Percentiles rank a stretch among this genome's conserved stretches.
Conservation (phyloP, 2,888 invertebrate species). For the Watsonalla cultraria region DNA sequence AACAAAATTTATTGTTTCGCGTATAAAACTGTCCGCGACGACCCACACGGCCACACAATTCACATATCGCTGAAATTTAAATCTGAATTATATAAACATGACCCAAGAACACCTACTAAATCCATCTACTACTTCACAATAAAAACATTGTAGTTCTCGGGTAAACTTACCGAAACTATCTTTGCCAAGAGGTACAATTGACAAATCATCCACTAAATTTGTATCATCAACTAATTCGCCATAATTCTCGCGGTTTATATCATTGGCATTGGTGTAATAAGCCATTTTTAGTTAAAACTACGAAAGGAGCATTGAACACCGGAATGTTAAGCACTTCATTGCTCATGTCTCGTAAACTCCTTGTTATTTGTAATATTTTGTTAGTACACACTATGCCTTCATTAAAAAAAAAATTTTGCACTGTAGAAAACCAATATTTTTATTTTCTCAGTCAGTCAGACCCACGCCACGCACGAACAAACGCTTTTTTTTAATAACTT, state of each 20-base stretch:
- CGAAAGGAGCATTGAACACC: slow-evolving; percentile 34
- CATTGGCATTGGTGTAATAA: slow-evolving; percentile 49
- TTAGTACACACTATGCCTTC: no score
- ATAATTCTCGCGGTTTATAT: slow-evolving; percentile 36
- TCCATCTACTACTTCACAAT: neutral
- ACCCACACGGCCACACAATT: slow-evolving; percentile 66
- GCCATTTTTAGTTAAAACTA: slow-evolving; percentile 56
- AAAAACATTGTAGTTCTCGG: neutral
- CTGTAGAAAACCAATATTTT: no score
- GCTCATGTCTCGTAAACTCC: slow-evolving; percentile 50
- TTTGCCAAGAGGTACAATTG: slow-evolving; percentile 91
- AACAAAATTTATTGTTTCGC: slow-evolving; percentile 64
- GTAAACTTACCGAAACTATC: slow-evolving; percentile 89
- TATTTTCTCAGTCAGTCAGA: no score
- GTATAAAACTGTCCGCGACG: slow-evolving; percentile 60
- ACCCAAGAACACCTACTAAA: no score
- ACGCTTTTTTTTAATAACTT: no score
- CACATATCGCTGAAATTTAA: slow-evolving; percentile 60
- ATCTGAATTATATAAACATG: slow-evolving; percentile 6
- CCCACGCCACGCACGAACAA: no score
- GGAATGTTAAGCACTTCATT: slow-evolving; percentile 53
- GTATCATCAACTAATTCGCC: slow-evolving; percentile 43
- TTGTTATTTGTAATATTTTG: neutral
- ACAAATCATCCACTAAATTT: slow-evolving; percentile 80
- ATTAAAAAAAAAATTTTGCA: no score